Conservation (phyloP, 2,888 invertebrate genomes). For the Scelioninae gen. 2 region DNA sequence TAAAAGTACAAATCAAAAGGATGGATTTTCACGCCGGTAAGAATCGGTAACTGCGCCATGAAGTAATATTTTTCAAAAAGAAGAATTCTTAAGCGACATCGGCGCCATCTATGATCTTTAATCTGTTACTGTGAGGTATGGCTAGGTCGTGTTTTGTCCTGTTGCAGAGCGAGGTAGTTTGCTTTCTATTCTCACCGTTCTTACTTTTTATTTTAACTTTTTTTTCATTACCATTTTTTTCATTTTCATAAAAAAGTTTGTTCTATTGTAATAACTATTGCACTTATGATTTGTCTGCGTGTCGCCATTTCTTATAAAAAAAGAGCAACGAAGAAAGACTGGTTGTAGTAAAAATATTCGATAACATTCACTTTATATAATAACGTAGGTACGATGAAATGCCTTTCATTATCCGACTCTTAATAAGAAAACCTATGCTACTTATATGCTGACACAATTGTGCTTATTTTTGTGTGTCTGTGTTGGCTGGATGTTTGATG, state of each 20-base stretch:
- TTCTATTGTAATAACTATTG: constrained; percentile 75
- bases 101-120: constrained; percentile 48
- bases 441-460: constrained; percentile 56
- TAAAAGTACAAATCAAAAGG: too few species aligned
- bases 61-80: constrained; percentile 20
- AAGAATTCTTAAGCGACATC: constrained; percentile 51
- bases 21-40: too few species aligned
- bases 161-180: constrained; percentile 71
- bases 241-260: constrained; percentile 60
- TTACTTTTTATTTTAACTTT: constrained; percentile 14
- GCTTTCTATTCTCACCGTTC: constrained; percentile 44
- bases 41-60: constrained; percentile 16
- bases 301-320: constrained; percentile 60
- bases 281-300: constrained; percentile 73
- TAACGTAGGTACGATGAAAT: constrained; percentile 68
- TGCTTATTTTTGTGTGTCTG: constrained; percentile 24
- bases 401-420: constrained; percentile 65
- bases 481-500: constrained; percentile 16
- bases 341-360: constrained; percentile 56
- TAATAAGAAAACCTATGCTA: constrained; percentile 57
- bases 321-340: constrained; percentile 64
- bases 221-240: constrained; percentile 32
- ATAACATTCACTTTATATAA: constrained; percentile 65
- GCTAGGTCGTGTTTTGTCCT: constrained; percentile 60
- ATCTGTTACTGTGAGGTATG: constrained; percentile 64